A percentile compares a stretch with the other conserved stretches of the same genome.
phyloP scores from a whole-genome alignment of 2,888 invertebrate species.

The Apocheima hispidaria region DNA sequence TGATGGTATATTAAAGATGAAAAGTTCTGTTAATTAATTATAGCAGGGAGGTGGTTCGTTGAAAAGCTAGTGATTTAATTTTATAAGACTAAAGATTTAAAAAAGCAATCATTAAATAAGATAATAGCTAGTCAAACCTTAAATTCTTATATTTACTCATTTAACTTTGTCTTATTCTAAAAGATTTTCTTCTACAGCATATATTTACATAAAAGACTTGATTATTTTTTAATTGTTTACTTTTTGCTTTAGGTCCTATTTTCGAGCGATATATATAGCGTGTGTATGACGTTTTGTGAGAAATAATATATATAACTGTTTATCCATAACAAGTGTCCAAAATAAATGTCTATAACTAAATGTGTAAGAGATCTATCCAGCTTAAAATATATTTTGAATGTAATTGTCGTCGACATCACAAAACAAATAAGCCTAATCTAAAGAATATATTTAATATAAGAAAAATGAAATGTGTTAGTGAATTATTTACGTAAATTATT shows the following conservation, averaged over 20 bases:
- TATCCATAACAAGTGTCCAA: background rate
- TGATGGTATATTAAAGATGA: background rate
- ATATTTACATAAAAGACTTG: background rate
- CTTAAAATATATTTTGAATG: background rate
- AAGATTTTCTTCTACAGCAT: background rate
- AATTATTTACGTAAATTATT: background rate
- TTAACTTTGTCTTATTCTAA: background rate
- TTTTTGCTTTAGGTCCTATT: no score
- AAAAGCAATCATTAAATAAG: background rate
- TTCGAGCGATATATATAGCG: no score
- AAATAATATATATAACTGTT: background rate
- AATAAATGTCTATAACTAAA: background rate
- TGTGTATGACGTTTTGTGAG: no score
- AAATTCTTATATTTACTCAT: constrained; percentile 5
- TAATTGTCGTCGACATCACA: background rate
- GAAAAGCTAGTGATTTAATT: background rate
- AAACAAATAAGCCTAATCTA: background rate
- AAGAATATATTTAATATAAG: background rate
- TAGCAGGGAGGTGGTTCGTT: background rate
- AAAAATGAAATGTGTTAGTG: background rate
- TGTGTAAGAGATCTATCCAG: background rate
- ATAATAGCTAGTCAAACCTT: constrained; percentile 11
- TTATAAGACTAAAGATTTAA: background rate
- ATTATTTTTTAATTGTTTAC: background rate
- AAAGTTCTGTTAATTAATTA: constrained; percentile 1